Evolutionary conservation across 2,797 vertebrate species (phyloP).

Genomic region (Poliocrania exsul): DNA sequence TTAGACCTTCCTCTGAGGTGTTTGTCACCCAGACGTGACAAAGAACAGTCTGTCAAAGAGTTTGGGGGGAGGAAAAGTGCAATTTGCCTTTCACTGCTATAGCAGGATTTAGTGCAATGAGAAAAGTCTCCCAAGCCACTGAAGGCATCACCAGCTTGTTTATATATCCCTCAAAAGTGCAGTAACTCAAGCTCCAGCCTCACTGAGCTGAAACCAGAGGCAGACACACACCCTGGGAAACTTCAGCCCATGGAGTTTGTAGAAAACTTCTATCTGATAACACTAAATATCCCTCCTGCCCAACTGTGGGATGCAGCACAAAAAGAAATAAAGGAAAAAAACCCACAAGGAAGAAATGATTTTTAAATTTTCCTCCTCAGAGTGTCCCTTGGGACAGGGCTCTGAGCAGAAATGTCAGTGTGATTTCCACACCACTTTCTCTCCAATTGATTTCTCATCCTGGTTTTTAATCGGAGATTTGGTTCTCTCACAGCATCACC

Average conservation of each 20-base stretch:
- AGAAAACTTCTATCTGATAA: background rate
- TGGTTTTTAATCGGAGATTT: background rate
- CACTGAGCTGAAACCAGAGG: background rate
- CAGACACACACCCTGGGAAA: background rate
- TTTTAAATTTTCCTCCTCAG: background rate
- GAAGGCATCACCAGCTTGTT: background rate
- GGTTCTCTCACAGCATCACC: background rate
- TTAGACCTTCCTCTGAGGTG: background rate
- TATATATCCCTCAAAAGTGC: background rate
- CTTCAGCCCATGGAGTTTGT: background rate
- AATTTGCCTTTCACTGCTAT: background rate
- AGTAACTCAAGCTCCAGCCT: background rate
- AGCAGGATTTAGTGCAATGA: conserved; percentile 17
- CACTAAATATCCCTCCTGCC: background rate
- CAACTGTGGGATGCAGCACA: fast-evolving
- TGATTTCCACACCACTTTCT: background rate
- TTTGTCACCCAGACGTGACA: background rate
- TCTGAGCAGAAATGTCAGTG: background rate
- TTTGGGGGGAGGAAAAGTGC: fast-evolving
- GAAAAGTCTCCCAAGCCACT: background rate
- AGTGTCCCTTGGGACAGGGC: background rate
- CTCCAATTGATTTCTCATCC: background rate
- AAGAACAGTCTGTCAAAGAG: background rate
- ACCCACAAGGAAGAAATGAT: background rate
- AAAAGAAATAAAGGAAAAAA: background rate